A percentile compares a stretch with the other conserved stretches of the same genome.
These are phyloP conservation scores for Chloroceryle inda DNA, from an alignment of 2,797 vertebrate genomes.

Conservation along the genomic window DNA sequence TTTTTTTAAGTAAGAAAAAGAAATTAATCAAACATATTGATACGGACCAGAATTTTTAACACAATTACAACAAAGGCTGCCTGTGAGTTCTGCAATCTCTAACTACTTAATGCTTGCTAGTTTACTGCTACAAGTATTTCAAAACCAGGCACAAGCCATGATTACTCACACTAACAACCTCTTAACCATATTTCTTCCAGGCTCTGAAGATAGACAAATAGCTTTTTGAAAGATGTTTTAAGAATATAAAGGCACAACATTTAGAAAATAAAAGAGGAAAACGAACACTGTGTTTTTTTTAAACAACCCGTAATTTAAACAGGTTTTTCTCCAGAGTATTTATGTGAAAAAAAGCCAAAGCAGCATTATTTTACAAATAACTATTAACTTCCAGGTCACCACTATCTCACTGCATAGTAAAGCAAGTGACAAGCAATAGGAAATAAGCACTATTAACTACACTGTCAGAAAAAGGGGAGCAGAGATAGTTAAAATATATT, in stretches of 20 bases:
- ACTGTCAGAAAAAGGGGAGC: not conserved
- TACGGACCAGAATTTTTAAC: accelerated
- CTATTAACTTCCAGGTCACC: not conserved
- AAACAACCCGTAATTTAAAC: not conserved
- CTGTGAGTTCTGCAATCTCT: not conserved
- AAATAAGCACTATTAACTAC: not conserved
- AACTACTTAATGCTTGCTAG: not conserved
- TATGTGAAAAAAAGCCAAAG: not conserved
- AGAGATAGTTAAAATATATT: not conserved
- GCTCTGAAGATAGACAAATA: not conserved
- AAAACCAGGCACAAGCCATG: not conserved
- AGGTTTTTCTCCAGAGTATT: not conserved
- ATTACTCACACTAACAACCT: not conserved
- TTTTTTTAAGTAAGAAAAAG: not conserved
- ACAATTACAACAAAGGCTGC: accelerated
- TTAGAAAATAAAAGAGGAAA: not conserved
- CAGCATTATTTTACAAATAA: not conserved
- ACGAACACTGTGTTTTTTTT: not conserved
- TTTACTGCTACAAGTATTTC: not conserved
- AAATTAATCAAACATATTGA: not conserved
- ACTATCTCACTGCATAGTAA: not conserved
- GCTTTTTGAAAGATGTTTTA: not conserved
- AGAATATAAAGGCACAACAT: not conserved
- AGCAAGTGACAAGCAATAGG: not conserved
- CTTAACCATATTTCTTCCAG: not conserved